These are phyloP conservation scores for Drosophila tsacasi DNA, from an alignment of 1,140 invertebrate genomes.

Conservation along the genomic window DNA sequence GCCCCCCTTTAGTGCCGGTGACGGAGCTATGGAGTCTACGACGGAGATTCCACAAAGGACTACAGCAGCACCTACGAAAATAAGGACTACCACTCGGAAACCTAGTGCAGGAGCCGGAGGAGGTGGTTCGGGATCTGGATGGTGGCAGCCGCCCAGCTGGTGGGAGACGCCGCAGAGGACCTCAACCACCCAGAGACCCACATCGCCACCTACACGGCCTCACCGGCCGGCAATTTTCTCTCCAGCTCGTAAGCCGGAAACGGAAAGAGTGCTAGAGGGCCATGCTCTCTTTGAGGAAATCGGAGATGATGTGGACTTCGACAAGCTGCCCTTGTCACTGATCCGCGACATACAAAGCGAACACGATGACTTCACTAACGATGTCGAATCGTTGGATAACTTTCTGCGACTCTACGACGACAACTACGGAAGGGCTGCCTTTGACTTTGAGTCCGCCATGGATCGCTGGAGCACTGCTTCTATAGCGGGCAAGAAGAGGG, in stretches of 20 bases:
- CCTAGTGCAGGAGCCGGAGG: slow-evolving; percentile 33
- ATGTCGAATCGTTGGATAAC: slow-evolving; percentile 82
- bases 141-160: slow-evolving; percentile 75
- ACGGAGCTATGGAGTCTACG: slow-evolving; percentile 27
- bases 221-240: slow-evolving; percentile 70
- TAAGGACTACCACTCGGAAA: slow-evolving; percentile 42
- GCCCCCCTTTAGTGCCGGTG: slow-evolving; percentile 67
- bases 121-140: slow-evolving; percentile 19
- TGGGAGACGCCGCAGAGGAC: slow-evolving; percentile 68
- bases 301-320: slow-evolving; percentile 66
- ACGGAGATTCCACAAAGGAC: slow-evolving; percentile 19
- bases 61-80: slow-evolving; percentile 8
- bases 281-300: slow-evolving; percentile 73
- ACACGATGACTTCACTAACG: slow-evolving; percentile 77
- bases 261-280: slow-evolving; percentile 52
- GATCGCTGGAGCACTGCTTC: slow-evolving; percentile 79
- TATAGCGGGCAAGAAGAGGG: slow-evolving; percentile 82
- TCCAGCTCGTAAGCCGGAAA: slow-evolving; percentile 18
- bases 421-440: slow-evolving; percentile 77
- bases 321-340: slow-evolving; percentile 69
- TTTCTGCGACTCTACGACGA: slow-evolving; percentile 84
- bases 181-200: slow-evolving; percentile 55
- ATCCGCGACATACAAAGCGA: slow-evolving; percentile 80
- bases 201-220: slow-evolving; percentile 54
- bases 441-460: slow-evolving; percentile 76